Evolutionary conservation across 2,113 vertebrate genomes (phyloP).

Genomic region (Ictidomys tridecemlineatus): DNA sequence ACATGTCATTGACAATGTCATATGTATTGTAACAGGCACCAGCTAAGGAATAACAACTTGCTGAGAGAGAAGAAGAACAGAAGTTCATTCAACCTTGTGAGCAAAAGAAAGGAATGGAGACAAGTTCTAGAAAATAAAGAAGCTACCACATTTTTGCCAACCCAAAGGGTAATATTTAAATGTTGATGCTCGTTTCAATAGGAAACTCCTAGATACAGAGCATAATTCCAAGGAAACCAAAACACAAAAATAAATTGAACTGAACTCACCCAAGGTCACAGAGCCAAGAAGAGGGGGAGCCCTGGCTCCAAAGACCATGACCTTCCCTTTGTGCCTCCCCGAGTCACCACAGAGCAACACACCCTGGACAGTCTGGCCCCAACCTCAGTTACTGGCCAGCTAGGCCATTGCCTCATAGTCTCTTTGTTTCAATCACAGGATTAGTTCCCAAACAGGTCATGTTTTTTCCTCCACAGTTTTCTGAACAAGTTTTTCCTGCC

Average conservation of each 20-base stretch:
- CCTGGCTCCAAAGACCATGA: not conserved
- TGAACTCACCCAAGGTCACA: not conserved
- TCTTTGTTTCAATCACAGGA: not conserved
- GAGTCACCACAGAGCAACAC: not conserved
- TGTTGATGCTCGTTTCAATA: not conserved
- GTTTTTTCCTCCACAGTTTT: not conserved
- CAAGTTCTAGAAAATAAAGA: not conserved
- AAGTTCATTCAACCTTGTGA: not conserved
- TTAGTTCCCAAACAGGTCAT: not conserved
- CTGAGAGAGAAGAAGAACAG: not conserved
- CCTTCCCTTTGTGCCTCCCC: not conserved
- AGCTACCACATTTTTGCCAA: not conserved
- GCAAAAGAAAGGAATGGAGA: not conserved
- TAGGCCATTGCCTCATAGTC: not conserved
- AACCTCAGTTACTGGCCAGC: not conserved
- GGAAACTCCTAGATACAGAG: not conserved
- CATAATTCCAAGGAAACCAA: not conserved
- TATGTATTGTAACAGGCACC: not conserved
- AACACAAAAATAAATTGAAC: not conserved
- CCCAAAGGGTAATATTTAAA: not conserved
- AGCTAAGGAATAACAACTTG: not conserved
- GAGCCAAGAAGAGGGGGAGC: not conserved
- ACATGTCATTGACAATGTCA: too few relatives aligned
- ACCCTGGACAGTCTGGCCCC: not conserved
- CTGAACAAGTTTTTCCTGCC: conserved; percentile 1